Conservation (phyloP, 1,140 invertebrate species). For the Drosophila sechellia region DNA sequence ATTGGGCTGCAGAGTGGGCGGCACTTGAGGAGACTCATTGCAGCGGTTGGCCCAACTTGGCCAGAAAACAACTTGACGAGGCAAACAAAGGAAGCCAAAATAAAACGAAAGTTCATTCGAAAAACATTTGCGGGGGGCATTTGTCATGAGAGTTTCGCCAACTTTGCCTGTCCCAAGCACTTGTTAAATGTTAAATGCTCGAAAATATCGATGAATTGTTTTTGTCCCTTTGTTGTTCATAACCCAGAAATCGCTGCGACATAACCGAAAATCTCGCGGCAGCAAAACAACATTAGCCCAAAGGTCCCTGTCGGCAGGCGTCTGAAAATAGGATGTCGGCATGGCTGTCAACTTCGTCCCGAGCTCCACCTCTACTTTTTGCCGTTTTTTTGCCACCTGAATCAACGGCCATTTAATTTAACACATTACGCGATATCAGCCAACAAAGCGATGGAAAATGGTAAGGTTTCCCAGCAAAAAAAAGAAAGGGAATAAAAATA, state of each 20-base stretch:
- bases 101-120: conserved; percentile 51
- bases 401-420: conserved; percentile 42
- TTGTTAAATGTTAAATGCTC: conserved; percentile 53
- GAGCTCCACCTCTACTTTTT: background rate
- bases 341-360: conserved; percentile 11
- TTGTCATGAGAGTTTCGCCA: conserved; percentile 37
- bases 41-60: background rate
- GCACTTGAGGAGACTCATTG: conserved; percentile 29
- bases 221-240: conserved; percentile 2
- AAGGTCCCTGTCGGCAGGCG: conserved; percentile 32
- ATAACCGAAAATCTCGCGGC: conserved; percentile 41
- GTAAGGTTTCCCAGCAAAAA: background rate
- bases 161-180: conserved; percentile 45
- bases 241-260: conserved; percentile 20
- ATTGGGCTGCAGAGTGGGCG: conserved; percentile 20
- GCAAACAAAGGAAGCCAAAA: conserved; percentile 33
- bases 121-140: conserved; percentile 42
- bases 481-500: background rate
- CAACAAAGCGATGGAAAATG: conserved; percentile 23
- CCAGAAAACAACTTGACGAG: conserved; percentile 22
- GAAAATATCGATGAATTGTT: conserved; percentile 32
- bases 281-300: conserved; percentile 39
- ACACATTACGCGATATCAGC: conserved; percentile 51
- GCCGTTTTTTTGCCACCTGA: background rate
- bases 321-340: conserved; percentile 42